phyloP scores from a whole-genome alignment of 1,140 invertebrate genomes.

The Scaptodrosophila lebanonensis region DNA sequence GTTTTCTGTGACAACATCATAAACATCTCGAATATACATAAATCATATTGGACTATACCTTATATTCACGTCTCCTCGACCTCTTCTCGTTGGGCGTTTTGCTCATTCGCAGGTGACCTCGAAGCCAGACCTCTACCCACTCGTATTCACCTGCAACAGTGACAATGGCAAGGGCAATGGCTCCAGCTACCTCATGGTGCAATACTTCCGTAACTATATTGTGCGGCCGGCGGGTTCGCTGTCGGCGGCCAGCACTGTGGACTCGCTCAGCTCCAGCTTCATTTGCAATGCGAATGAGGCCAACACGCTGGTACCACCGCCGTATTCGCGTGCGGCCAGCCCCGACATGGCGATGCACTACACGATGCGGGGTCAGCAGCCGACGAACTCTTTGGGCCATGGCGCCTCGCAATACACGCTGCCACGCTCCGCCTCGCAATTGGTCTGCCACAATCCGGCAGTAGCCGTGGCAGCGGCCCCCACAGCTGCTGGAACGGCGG shows the following conservation, averaged over 20 bases:
- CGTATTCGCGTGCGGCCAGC: constrained; percentile 87
- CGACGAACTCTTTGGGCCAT: constrained; percentile 34
- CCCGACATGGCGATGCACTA: constrained; percentile 79
- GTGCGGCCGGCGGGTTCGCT: constrained; percentile 84
- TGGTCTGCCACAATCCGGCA: constrained; percentile 32
- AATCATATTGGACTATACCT: too few species aligned
- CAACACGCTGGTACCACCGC: constrained; percentile 87
- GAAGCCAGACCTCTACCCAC: constrained; percentile 89
- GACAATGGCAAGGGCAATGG: constrained; percentile 80
- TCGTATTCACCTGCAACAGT: constrained; percentile 87
- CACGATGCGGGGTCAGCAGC: constrained; percentile 41
- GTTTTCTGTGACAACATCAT: too few species aligned
- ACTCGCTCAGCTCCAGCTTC: constrained; percentile 89
- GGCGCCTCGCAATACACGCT: constrained; percentile 36
- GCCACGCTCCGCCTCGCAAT: constrained; percentile 67
- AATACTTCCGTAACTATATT: constrained; percentile 87
- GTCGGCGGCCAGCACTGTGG: constrained; percentile 88
- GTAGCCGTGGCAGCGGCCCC: constrained; percentile 37
- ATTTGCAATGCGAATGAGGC: constrained; percentile 89
- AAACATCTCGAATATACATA: too few species aligned
- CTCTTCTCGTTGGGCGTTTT: too few species aligned
- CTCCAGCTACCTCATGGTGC: constrained; percentile 87
- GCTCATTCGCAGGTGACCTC: constrained; percentile 84
- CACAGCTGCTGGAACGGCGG: constrained; percentile 2
- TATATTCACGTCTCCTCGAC: too few species aligned